These are phyloP conservation scores for Yponomeuta malinellus DNA, from an alignment of 2,888 invertebrate genomes.

Conservation along the genomic window DNA sequence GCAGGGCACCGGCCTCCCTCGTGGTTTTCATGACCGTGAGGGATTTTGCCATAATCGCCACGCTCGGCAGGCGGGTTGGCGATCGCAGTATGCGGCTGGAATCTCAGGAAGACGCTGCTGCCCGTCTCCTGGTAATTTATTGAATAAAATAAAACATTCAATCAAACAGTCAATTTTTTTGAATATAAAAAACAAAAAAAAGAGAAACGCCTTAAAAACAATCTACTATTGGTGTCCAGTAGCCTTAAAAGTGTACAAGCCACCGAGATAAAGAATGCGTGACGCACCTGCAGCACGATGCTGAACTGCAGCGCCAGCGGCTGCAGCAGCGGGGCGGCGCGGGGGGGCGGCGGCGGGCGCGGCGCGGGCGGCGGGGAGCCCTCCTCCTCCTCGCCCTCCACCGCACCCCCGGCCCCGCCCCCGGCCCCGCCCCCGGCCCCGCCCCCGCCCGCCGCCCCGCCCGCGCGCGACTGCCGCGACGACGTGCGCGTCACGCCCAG, in stretches of 20 bases:
- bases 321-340: constrained; percentile 84
- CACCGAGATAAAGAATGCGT: background rate
- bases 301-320: constrained; percentile 90
- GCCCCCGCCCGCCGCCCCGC: constrained; percentile 37
- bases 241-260: background rate
- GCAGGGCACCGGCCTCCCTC: too few species aligned
- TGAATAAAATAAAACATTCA: too few species aligned
- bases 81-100: too few species aligned
- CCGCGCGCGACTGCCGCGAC: constrained; percentile 81
- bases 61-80: too few species aligned
- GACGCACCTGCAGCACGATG: constrained; percentile 75
- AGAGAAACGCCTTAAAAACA: too few species aligned
- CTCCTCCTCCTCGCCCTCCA: constrained; percentile 69
- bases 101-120: too few species aligned
- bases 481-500: constrained; percentile 88
- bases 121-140: too few species aligned
- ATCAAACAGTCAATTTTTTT: too few species aligned
- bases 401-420: constrained; percentile 46
- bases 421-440: constrained; percentile 67
- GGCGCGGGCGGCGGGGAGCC: constrained; percentile 37
- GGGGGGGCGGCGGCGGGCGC: constrained; percentile 33
- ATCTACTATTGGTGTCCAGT: background rate
- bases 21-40: too few species aligned
- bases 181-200: too few species aligned
- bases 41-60: too few species aligned